These are phyloP conservation scores for Gambusia holbrooki DNA, from an alignment of 2,113 vertebrate species.

Conservation along the genomic window DNA sequence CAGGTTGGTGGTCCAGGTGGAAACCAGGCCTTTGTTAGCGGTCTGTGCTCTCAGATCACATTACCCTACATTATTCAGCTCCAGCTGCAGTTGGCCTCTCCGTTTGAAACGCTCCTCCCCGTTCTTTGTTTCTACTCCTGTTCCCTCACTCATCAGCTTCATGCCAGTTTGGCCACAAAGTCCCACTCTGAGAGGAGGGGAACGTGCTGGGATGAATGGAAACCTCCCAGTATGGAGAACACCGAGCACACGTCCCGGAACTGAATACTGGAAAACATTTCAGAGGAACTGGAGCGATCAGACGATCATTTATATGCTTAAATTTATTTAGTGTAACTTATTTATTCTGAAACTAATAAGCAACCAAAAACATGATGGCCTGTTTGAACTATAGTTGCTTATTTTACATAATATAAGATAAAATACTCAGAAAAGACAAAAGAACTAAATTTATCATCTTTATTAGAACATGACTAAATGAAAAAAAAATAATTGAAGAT, in stretches of 20 bases:
- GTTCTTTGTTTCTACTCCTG: constrained; percentile 33
- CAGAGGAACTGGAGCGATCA: too few relatives aligned
- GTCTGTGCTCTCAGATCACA: constrained; percentile 72
- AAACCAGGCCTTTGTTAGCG: constrained; percentile 74
- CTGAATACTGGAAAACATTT: background rate
- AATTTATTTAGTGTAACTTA: too few relatives aligned
- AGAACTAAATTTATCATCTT: too few relatives aligned
- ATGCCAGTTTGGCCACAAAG: background rate
- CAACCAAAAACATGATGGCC: background rate
- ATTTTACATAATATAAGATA: background rate
- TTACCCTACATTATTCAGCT: constrained; percentile 84
- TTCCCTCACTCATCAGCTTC: constrained; percentile 35
- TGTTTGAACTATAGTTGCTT: too few relatives aligned
- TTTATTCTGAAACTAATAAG: background rate
- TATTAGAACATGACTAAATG: too few relatives aligned
- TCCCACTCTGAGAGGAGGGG: background rate
- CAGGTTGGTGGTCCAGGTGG: constrained; percentile 61
- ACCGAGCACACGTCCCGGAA: background rate
- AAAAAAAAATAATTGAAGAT: too few relatives aligned
- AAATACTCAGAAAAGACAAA: too few relatives aligned
- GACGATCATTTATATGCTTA: too few relatives aligned
- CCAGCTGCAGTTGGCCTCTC: constrained; percentile 64
- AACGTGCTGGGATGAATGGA: background rate
- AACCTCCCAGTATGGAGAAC: background rate
- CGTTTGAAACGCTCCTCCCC: constrained; percentile 33